Percentiles rank a stretch among this genome's conserved stretches.
Conservation (phyloP, 2,113 vertebrate species). For the Psilopogon haemacephalus region DNA sequence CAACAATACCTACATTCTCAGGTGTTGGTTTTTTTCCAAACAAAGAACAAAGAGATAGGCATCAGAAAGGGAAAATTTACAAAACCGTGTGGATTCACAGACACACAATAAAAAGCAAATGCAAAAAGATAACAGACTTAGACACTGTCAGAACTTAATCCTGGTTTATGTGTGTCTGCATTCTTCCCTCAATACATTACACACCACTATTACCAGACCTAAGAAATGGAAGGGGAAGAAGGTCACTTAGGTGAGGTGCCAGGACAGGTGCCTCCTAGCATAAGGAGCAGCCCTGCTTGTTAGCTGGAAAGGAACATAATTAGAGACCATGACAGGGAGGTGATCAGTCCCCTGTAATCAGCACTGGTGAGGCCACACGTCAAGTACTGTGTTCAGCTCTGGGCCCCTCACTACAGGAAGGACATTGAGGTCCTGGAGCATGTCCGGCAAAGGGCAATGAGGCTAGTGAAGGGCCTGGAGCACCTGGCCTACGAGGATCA, state of each 20-base stretch:
- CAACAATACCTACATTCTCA: neutral
- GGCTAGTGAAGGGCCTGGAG: too few species aligned
- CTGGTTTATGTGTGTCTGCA: neutral
- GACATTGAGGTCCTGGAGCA: too few species aligned
- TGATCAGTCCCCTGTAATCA: too few species aligned
- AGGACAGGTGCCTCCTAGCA: neutral
- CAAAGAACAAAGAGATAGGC: neutral
- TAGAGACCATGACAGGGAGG: too few species aligned
- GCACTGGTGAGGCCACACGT: too few species aligned
- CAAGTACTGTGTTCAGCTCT: too few species aligned
- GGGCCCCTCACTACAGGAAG: too few species aligned
- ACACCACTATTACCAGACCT: neutral
- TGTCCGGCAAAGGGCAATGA: too few species aligned
- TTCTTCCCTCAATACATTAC: neutral
- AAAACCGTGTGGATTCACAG: neutral
- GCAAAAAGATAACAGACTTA: neutral
- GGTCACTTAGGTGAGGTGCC: neutral
- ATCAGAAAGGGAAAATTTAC: neutral
- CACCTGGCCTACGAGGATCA: too few species aligned
- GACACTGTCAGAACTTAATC: neutral
- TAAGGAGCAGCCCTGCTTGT: neutral
- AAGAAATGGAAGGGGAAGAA: neutral
- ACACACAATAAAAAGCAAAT: slow-evolving; percentile 9
- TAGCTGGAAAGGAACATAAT: neutral
- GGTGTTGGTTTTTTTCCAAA: neutral